Evolutionary conservation across 2,113 vertebrate genomes (phyloP), one percentile per base, ranked within the genome.

Genomic region (Heteronetta atricapilla): DNA sequence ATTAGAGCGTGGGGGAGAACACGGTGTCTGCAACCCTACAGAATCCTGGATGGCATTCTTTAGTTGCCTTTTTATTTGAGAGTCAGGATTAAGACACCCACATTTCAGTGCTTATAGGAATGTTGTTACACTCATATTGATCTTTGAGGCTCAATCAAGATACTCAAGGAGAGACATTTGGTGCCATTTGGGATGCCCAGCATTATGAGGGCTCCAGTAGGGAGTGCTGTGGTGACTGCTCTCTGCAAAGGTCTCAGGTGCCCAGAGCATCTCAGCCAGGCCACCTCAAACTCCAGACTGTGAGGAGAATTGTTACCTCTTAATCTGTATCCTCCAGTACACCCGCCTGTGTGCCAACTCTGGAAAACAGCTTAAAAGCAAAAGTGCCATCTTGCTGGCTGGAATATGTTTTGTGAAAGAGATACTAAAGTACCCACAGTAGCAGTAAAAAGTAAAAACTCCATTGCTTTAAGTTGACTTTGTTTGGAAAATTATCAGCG

Each of bases 401-500:
- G 11, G 19, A 38, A 38, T 38, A 38, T 38, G 38, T 38, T 38
- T 38, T 38, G 38, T 38, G 38, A 38, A 38, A 38, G 38, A 15
- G 89, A 60, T 53, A 73, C 10, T 48, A 53, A 93, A 88, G 48
- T 13, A n/a, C 34, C 56, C 44, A 48, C 38, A 11, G 3, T 3
- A 74, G 23, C 26, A 53, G 55, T 76, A n/a, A 67, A 5, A 40
- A 88, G 67, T 46, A 19, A 74, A 89, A 89, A n/a, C 6, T 10
- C 29, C 46, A 5, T 50, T 83, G 28, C 36, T 88, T 88, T 70
- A 70, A 81, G 22, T 15, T 42, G 5, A 36, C 6, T 13, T 11
- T 60, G 6, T 73, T 86, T 77, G 20, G 68, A 93, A 92, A 94
- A 83, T 34, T 56, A 82, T 21, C 13, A 55, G 29, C 28, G 36